Base-by-base conservation (phyloP, 2,113 vertebrate genomes). In the Cottus gobio region DNA sequence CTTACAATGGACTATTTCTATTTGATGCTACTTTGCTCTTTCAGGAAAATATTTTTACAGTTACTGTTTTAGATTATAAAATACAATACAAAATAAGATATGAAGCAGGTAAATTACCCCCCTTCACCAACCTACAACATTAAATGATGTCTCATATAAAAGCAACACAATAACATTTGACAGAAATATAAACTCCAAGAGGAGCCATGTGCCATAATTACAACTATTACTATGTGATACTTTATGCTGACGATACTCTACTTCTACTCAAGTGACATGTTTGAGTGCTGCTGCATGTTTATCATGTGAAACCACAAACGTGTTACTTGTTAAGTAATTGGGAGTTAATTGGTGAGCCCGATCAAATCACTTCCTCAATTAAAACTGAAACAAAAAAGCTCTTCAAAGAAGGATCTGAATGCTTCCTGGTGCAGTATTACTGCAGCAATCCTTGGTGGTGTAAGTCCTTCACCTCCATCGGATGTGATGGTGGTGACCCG, bases 31-130 rank as follows among this genome's bases (percentile, higher is more conserved):
- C 56, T 60, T 18, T 60, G 57, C 28, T 20, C 28, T 31, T 60
- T 28, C 18, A 31, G 57, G 57, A 60, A 34, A 61, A 61, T 61
- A 34, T 34, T 63, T 63, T 62, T 54, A 54, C n/a, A 54, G 8
- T 60, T 31, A 20, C 28, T 60, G 4, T 34, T 22, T 61, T 18
- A 22, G 12, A 64, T 63, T 39, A 24, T 9, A 64, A 34, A 34
- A 34, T 34, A 34, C 34, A 34, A 34, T 52, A 52, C 22, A 52
- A 52, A 22, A 50, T 54, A 24, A 54, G 9, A 24, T n/a, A 24
- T 54, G 11, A 9, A 50, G 18, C 46, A 54, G 50, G 13, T 57
- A 15, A 57, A 57, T 28, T 16, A 57, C 15, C 7, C 6, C 24
- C 56, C 26, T 57, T 12, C 26, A 57, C 24, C 54, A 28, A 24